Conservation (phyloP, 2,113 vertebrate species). For the Hylia prasina region DNA sequence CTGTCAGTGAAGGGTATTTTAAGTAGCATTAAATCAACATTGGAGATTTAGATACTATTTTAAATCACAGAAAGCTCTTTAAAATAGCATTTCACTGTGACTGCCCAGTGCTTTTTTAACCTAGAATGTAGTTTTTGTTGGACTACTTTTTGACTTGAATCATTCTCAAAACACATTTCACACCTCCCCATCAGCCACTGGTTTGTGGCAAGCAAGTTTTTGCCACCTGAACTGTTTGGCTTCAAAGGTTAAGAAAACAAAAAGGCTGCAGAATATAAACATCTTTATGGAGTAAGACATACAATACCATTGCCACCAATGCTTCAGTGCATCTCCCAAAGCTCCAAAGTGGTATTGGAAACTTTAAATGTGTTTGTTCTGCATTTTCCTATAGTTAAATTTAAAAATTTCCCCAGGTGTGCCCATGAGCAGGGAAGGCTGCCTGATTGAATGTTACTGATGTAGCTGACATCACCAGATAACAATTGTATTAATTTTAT, state of each 20-base stretch:
- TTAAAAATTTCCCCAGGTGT: too few species aligned
- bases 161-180: slow-evolving; percentile 24
- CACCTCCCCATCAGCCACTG: not conserved
- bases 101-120: not conserved
- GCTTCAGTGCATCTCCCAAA: not conserved
- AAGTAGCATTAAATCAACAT: not conserved
- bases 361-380: not conserved
- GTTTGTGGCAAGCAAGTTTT: not conserved
- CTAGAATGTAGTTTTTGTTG: not conserved
- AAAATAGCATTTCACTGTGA: not conserved
- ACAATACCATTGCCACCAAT: not conserved
- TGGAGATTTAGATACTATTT: not conserved
- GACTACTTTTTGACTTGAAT: not conserved
- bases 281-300: not conserved
- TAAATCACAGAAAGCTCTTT: not conserved
- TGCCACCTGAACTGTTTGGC: slow-evolving; percentile 5
- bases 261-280: not conserved
- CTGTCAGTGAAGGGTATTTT: not conserved
- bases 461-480: not conserved
- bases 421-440: not conserved
- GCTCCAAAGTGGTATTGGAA: not conserved
- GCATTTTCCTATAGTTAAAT: not conserved
- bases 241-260: slow-evolving; percentile 15
- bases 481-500: not conserved
- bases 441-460: not conserved